Evolutionary conservation across 2,113 vertebrate genomes (phyloP), one percentile per base, ranked within the genome.

Genomic region (Cardinalis cardinalis): DNA sequence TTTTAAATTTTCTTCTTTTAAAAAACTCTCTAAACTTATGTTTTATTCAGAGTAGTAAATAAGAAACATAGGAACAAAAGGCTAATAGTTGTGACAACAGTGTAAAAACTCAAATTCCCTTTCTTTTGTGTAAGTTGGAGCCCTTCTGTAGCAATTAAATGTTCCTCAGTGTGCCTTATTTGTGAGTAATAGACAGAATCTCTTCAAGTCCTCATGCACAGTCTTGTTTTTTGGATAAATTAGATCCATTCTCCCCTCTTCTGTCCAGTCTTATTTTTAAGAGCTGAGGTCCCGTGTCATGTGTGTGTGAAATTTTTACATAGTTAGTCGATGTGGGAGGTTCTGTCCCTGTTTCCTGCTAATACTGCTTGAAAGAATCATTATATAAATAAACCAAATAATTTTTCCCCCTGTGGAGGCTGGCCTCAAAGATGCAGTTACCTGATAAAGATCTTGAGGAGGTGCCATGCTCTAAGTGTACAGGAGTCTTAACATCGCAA

Each of bases 321-420:
- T 55, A 34, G 44, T 63, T 76, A 48, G 49, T 70, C 0, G 0
- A 1, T 19, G 8, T 43, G 16, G 64, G 65, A 88, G 21, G 36
- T 14, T 78, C 32, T 85, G 9, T 69, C 24, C 87, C 34, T 2
- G 0, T 79, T 78, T 85, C 40, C 46, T 77, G 25, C 11, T 76
- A 29, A 8, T 56, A 40, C 38, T 70, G 40, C 18, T 43, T 91
- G 11, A 56, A 55, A 55, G 41, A 82, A 48, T 41, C 13, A 34
- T 61, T 61, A 17, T 46, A 43, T 56, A 76, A 92, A 76, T 36
- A 76, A 75, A 85, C 2, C 14, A 64, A 51, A 11, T 41, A 51
- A 26, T 18, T 36, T 1, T 72, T 58, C 84, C 48, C 14, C 4
- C 18, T 20, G 17, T 46, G 13, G 32, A 60, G 16, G 7, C 48